Conservation (phyloP, 2,113 vertebrate genomes). For the Eurystomus gularis region DNA sequence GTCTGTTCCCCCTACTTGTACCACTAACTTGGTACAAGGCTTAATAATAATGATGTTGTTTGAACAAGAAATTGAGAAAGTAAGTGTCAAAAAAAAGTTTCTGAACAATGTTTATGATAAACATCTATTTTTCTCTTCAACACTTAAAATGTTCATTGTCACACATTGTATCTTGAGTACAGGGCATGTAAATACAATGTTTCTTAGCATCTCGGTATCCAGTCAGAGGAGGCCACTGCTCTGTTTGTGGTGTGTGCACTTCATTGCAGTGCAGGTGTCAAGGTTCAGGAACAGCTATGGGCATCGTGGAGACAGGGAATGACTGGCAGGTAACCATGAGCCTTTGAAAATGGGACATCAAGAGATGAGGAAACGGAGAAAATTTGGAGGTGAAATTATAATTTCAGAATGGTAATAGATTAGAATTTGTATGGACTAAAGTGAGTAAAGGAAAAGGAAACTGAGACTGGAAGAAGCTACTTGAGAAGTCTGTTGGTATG, state of each 20-base stretch:
- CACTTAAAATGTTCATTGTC: not conserved
- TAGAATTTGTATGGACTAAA: not conserved
- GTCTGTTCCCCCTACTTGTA: fast-evolving
- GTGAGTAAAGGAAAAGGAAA: not conserved
- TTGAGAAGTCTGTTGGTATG: not conserved
- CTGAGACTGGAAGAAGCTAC: not conserved
- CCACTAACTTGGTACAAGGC: not conserved
- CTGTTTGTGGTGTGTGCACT: fast-evolving
- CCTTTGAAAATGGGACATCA: not conserved
- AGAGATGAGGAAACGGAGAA: not conserved
- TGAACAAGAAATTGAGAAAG: not conserved
- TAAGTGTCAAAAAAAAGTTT: not conserved
- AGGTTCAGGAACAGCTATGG: no score
- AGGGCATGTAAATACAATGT: not conserved
- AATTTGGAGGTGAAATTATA: not conserved
- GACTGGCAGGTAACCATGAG: not conserved
- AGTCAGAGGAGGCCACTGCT: not conserved
- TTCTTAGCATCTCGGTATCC: not conserved
- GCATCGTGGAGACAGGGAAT: fast-evolving
- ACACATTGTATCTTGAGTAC: not conserved
- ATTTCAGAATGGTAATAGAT: not conserved
- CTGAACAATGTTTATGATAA: not conserved
- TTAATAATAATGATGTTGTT: not conserved
- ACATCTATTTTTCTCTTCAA: not conserved
- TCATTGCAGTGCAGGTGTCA: no score